Percentiles rank a stretch among this genome's conserved stretches.
Conservation (phyloP, 2,113 vertebrate species). For the Coptodon rendalli region DNA sequence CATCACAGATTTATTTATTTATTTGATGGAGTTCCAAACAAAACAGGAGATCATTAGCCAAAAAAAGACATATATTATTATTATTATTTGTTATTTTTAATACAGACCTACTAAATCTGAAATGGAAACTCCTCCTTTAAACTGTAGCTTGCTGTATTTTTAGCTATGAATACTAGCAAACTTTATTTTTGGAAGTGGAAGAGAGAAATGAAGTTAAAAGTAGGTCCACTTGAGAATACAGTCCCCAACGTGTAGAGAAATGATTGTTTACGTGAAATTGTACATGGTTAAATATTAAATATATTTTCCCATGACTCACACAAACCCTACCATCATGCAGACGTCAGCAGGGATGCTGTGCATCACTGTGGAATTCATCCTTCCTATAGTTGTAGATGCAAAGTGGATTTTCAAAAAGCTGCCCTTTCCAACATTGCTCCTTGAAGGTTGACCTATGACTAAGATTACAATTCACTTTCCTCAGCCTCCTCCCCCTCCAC, state of each 20-base stretch:
- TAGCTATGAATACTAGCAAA: background rate
- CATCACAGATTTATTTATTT: constrained; percentile 28
- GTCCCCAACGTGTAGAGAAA: background rate
- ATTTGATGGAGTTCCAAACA: background rate
- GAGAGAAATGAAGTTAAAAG: background rate
- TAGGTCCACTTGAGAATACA: background rate
- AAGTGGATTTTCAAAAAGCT: constrained; percentile 33
- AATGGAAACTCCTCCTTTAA: background rate
- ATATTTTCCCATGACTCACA: background rate
- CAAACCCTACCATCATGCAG: background rate
- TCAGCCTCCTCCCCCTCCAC: background rate
- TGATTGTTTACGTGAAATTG: background rate
- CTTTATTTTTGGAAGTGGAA: background rate
- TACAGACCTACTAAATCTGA: background rate
- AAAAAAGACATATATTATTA: background rate
- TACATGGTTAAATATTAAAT: background rate
- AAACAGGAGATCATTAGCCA: background rate
- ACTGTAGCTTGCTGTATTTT: background rate
- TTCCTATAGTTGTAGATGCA: background rate
- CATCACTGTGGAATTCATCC: background rate
- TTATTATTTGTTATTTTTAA: background rate
- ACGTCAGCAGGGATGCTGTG: background rate
- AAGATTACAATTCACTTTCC: constrained; percentile 17
- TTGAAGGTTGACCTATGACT: constrained; percentile 46
- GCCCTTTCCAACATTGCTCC: constrained; percentile 42